Evolutionary conservation across 1,140 invertebrate species (phyloP), one percentile per base, ranked within the genome.

Genomic region (Rhyacophila brunnea): DNA sequence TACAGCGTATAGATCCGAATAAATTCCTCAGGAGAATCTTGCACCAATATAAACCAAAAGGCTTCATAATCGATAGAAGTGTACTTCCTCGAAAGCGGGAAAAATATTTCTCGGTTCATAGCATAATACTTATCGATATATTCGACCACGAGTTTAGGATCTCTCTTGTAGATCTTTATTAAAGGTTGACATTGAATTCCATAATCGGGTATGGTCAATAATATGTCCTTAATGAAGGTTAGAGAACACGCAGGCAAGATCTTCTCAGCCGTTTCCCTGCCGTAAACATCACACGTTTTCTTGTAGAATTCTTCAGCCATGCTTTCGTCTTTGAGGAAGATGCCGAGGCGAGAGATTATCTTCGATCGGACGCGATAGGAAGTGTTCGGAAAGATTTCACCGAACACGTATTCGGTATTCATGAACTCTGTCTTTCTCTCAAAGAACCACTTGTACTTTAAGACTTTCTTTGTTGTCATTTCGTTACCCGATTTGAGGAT

Each of bases 381-480:
- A 1, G 49, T 49, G 15, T 23, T 36, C 7, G 57, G 57, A 43
- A 64, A 60, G n/a, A 64, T 43, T 17, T 64, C 40, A 1, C n/a
- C n/a, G 11, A 59, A 45, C 28, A 64, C 52, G 19, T 60, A 64
- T n/a, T 60, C 53, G 15, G 56, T 20, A 13, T 64, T 60, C 1
- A 57, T 11, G 10, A 60, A 13, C 19, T 64, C 56, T 7, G 35
- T 47, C 10, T 6, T 6, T 18, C 48, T 48, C 18, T 53, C 18
- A 23, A 64, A 64, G 14, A 64, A 48, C 62, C 62, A 64, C 14
- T 54, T 60, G 13, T 38, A 35, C 17, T 53, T 51, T 17, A 60
- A 43, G 0, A 43, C 53, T 35, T 45, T 47, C 1, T 28, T 49
- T 0, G 60, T 43, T 1, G 60, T 40, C 20, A 57, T 44, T 36